Evolutionary conservation across 1,140 invertebrate species (phyloP).

Genomic region (Kradibia gibbosae): DNA sequence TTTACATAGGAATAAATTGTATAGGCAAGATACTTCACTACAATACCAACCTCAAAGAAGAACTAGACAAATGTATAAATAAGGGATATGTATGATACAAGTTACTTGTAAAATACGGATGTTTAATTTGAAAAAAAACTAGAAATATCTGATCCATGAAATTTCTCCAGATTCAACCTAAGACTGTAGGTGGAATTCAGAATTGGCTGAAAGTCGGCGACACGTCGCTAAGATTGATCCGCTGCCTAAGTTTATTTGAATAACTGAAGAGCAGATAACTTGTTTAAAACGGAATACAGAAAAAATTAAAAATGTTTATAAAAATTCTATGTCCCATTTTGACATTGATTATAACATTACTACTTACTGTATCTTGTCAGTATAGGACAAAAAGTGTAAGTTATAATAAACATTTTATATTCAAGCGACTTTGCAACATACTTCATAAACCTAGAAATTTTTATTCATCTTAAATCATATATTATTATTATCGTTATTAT

Average conservation of each 20-base stretch:
- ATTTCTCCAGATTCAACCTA: neutral
- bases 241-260: neutral
- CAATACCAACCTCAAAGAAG: neutral
- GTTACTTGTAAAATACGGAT: neutral
- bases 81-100: neutral
- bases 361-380: slow-evolving; percentile 59
- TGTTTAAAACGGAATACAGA: neutral
- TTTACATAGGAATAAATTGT: neutral
- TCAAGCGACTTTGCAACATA: slow-evolving; percentile 8
- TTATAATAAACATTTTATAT: slow-evolving; percentile 18
- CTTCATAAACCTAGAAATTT: slow-evolving; percentile 15
- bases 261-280: neutral
- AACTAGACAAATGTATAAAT: neutral
- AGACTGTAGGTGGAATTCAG: neutral
- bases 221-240: slow-evolving; percentile 3
- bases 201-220: slow-evolving; percentile 5
- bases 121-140: neutral
- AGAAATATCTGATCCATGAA: neutral
- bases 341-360: slow-evolving; percentile 56
- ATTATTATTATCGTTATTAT: neutral
- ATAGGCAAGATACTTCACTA: neutral
- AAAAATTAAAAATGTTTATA: slow-evolving; percentile 12
- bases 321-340: slow-evolving; percentile 41
- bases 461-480: neutral
- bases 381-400: slow-evolving; percentile 68